Base-by-base conservation (phyloP, 2,113 vertebrate genomes). In the Hemiprocne comata region DNA sequence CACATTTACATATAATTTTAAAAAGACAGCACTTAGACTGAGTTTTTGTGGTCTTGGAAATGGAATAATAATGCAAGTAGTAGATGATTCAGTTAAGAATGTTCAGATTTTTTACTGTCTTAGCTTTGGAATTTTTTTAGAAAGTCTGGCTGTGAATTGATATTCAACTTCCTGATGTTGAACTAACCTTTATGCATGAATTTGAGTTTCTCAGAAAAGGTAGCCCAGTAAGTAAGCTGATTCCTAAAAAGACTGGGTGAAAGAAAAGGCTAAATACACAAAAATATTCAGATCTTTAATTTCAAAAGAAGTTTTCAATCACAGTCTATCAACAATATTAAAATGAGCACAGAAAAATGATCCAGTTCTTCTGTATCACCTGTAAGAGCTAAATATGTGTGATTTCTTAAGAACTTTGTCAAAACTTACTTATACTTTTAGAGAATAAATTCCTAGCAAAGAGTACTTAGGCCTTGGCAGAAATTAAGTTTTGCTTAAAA, bases 301-400 rank as follows among this genome's bases (percentile, higher is more conserved):
- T 92, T 92, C 89, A 90, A 84, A 87, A 46, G 50, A 89, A 90
- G 31, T 73, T 93, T 95, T 94, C 74, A 64, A 75, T 87, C 85
- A 87, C 73, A 73, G n/a, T 72, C 90, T 89, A 82, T 89, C 77
- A 93, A 29, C 53, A 74, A 51, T 82, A 67, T 69, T 57, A 44
- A 79, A 82, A 85, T 69, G 54, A 79, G 2, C 51, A 18, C 10
- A 72, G 25, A 75, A 76, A 44, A 87, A 4, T 57, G 20, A 34
- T 64, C 31, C 48, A 9, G 28, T 67, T 38, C 29, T 82, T 77
- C 71, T 82, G 3, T 50, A 81, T 74, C 29, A 69, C 4, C 26
- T 87, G 1, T 46, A 64, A 55, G 19, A 89, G n/a, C 33, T 85
- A 89, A 60, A 89, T 82, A 25, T 2, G 20, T 3, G 2, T 61